A percentile compares a stretch with the other conserved stretches of the same genome.
Evolutionary conservation across 2,888 invertebrate species (phyloP).

Genomic region (Anodontia alba): DNA sequence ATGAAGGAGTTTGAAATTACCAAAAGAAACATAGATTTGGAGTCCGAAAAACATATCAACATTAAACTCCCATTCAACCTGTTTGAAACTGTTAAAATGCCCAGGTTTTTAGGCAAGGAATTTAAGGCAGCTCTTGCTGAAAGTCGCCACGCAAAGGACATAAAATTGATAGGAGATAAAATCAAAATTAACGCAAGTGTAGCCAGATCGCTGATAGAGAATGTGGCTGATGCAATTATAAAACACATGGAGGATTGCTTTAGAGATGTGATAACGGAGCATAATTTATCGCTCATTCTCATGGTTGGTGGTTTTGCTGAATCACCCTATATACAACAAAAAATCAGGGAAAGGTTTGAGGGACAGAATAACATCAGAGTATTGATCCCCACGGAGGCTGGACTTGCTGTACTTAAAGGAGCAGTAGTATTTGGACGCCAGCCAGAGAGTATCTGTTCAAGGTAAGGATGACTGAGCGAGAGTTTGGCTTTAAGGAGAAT

Average conservation of each 20-base stretch:
- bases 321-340: conserved; percentile 24
- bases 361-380: conserved; percentile 14
- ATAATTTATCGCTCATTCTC: conserved; percentile 32
- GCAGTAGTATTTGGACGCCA: conserved; percentile 52
- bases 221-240: conserved; percentile 24
- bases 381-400: conserved; percentile 46
- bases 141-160: conserved; percentile 19
- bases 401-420: conserved; percentile 43
- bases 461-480: conserved; percentile 23
- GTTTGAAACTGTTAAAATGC: conserved; percentile 5
- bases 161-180: conserved; percentile 23
- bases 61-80: conserved; percentile 12
- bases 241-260: conserved; percentile 25
- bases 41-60: not conserved
- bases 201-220: conserved; percentile 2
- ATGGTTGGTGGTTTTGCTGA: conserved; percentile 44
- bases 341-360: conserved; percentile 26
- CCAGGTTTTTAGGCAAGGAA: not conserved
- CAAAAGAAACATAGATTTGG: conserved; percentile 12
- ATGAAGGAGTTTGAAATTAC: conserved; percentile 18
- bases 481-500: no score
- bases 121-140: conserved; percentile 34
- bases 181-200: conserved; percentile 6
- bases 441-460: conserved; percentile 45
- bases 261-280: conserved; percentile 4